These are phyloP conservation scores for Coremacera marginata DNA, from an alignment of 2,888 invertebrate species.

Conservation along the genomic window DNA sequence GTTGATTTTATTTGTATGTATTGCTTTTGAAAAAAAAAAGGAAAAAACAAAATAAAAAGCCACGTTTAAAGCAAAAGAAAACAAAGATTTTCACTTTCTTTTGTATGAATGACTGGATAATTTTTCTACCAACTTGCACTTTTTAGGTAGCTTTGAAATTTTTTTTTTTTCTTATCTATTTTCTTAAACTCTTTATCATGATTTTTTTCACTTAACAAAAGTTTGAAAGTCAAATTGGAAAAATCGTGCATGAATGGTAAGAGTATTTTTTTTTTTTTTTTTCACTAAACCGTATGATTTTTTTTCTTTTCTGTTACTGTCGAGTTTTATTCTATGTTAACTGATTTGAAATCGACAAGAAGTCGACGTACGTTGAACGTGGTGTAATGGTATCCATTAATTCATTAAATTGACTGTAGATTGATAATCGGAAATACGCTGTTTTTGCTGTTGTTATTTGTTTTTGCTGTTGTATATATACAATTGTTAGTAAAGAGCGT, in stretches of 20 bases:
- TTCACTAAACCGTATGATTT: constrained; percentile 1
- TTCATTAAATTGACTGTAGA: constrained; percentile 28
- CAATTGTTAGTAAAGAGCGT: constrained; percentile 5
- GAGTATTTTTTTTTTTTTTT: constrained; percentile 54
- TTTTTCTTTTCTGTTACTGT: constrained; percentile 35
- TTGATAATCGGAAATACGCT: constrained; percentile 10
- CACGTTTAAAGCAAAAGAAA: constrained; percentile 27
- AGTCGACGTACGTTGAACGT: constrained; percentile 9
- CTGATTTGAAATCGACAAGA: constrained; percentile 29
- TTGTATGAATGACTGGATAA: constrained; percentile 28
- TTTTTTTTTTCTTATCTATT: not conserved
- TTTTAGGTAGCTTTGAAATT: constrained; percentile 4
- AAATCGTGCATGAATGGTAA: constrained; percentile 61
- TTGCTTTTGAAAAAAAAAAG: not conserved
- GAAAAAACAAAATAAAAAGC: constrained; percentile 2
- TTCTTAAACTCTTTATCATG: not conserved
- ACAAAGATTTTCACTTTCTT: constrained; percentile 53
- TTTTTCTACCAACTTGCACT: constrained; percentile 1
- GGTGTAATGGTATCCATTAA: constrained; percentile 23
- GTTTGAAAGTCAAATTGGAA: constrained; percentile 60
- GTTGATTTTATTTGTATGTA: not conserved
- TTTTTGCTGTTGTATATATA: constrained; percentile 1
- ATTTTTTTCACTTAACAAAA: constrained; percentile 43
- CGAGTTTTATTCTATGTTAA: constrained; percentile 13
- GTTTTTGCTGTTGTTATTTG: not conserved